Base-by-base conservation (phyloP, 2,113 vertebrate genomes). In the Toxotes chatareus region DNA sequence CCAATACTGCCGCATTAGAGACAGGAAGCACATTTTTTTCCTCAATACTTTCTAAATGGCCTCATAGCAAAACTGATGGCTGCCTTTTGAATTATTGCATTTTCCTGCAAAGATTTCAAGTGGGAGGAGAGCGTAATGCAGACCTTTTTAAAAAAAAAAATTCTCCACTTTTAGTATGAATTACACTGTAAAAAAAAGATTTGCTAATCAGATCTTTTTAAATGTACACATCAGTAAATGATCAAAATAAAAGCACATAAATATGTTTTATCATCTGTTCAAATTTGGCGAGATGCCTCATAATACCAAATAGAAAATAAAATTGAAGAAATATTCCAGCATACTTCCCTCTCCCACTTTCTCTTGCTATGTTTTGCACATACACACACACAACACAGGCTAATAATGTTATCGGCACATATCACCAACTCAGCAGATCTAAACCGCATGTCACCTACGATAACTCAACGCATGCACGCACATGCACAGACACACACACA, bases 341-440 rank as follows among this genome's bases (percentile, higher is more conserved):
- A 55, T 27, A 67, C 83, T 79, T 7, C 19, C 2, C 44, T 59
- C 49, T 53, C 34, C 38, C 55, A 16, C 62, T 73, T 21, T 38
- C 34, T 57, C 6, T 21, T 44, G 34, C 44, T 73, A 57, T 82
- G 44, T 65, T 80, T 73, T 27, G 14, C 53, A 85, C 51, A 76
- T 44, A 68, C 65, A 53, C 65, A 51, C 66, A 69, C 67, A 80
- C 49, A 77, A 75, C 19, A 83, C 75, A 78, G 65, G 68, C 86
- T 87, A 91, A 93, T 92, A 94, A 94, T 93, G 83, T 87, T 94
- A 93, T 94, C 91, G 6, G 60, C 49, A 76, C 49, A 82, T 86
- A 94, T 94, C 92, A 82, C 87, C 64, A 90, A 85, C 88, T 94
- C 94, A 94, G 92, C 94, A 93, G 89, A 94, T 90, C 88, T 91